Conservation (phyloP, 2,888 invertebrate genomes). For the Acanthacorydalis orientalis region DNA sequence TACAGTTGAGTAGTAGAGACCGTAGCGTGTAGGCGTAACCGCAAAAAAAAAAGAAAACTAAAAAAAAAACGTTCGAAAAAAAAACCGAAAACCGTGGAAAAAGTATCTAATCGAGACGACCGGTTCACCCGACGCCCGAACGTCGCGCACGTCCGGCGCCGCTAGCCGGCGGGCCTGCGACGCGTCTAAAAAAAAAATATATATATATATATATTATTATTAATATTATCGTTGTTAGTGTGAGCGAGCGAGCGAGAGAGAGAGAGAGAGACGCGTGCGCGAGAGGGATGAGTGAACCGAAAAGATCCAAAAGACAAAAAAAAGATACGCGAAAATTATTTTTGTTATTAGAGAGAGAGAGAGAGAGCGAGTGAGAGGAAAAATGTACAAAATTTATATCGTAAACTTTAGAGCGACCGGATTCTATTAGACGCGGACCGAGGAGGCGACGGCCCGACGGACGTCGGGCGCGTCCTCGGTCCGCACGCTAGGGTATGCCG, state of each 20-base stretch:
- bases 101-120: background rate
- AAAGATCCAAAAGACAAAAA: background rate
- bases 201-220: too few relatives aligned
- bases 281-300: background rate
- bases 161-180: too few relatives aligned
- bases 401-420: background rate
- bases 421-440: background rate
- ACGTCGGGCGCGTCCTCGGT: background rate
- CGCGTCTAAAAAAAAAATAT: too few relatives aligned
- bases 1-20: background rate
- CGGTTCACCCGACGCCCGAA: too few relatives aligned
- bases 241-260: too few relatives aligned
- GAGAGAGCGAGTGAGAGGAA: background rate
- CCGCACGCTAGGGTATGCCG: background rate
- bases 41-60: background rate
- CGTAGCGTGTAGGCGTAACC: background rate
- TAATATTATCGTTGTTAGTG: too few relatives aligned
- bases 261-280: too few relatives aligned
- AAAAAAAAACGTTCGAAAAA: too few relatives aligned
- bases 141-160: too few relatives aligned
- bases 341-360: slow-evolving; percentile 1
- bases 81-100: too few relatives aligned
- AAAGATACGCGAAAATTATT: slow-evolving; percentile 2
- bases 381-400: slow-evolving; percentile 6
- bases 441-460: background rate